phyloP scores from a whole-genome alignment of 2,888 invertebrate species.

The Smittia sp. region DNA sequence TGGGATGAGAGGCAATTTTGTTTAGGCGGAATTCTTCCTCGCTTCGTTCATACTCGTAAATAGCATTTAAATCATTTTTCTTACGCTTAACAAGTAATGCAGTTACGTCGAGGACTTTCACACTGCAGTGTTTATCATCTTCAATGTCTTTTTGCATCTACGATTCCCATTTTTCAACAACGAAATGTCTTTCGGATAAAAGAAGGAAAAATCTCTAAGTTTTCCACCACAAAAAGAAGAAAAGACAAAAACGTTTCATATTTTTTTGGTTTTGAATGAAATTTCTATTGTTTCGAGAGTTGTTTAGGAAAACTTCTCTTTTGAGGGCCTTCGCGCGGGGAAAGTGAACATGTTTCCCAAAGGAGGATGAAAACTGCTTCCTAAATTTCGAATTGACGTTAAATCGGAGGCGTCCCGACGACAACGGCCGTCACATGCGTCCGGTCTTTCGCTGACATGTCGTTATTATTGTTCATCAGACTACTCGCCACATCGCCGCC shows the following conservation, averaged over 20 bases:
- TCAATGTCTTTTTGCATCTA: constrained; percentile 23
- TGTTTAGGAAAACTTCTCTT: not conserved
- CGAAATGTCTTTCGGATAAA: not conserved
- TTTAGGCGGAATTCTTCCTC: not conserved
- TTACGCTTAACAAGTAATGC: constrained; percentile 39
- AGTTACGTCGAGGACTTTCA: not conserved
- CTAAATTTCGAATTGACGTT: constrained; percentile 38
- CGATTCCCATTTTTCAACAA: not conserved
- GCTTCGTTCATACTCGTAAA: constrained; percentile 5
- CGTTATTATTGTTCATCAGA: constrained; percentile 39
- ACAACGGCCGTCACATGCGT: constrained; percentile 10
- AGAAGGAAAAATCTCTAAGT: not conserved
- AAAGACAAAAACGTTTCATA: not conserved
- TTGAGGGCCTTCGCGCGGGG: not conserved
- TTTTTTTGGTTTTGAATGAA: not conserved
- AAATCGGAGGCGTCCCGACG: constrained; percentile 26
- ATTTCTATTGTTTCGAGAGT: constrained; percentile 1
- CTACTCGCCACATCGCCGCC: constrained; percentile 28
- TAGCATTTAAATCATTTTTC: constrained; percentile 29
- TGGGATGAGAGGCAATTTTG: too few species aligned
- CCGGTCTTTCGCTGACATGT: constrained; percentile 30
- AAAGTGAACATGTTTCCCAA: not conserved
- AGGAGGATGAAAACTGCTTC: not conserved
- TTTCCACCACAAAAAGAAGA: constrained; percentile 16
- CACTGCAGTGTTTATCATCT: not conserved